Conservation (phyloP, 2,113 vertebrate species). For the Desmodus rotundus region DNA sequence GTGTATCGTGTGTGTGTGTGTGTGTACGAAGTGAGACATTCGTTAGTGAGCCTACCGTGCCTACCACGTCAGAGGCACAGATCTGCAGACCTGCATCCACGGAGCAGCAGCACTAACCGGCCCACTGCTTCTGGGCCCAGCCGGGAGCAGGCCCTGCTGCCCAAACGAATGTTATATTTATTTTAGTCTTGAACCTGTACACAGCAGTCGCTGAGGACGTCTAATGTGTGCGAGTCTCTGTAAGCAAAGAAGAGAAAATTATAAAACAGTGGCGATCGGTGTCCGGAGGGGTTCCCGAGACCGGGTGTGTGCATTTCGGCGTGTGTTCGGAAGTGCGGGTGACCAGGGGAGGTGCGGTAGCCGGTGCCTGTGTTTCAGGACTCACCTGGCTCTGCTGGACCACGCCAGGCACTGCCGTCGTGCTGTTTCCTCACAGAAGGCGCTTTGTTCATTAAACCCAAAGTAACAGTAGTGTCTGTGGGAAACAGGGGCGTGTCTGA, state of each 20-base stretch:
- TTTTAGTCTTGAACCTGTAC: not conserved
- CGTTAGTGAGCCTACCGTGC: not conserved
- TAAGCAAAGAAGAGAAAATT: not conserved
- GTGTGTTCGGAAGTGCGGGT: not conserved
- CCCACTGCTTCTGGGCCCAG: not conserved
- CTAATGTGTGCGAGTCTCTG: not conserved
- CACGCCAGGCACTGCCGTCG: not conserved
- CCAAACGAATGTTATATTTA: not conserved
- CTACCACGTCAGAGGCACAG: not conserved
- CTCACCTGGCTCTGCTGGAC: not conserved
- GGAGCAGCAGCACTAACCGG: not conserved
- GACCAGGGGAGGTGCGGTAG: not conserved
- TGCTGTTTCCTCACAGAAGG: not conserved
- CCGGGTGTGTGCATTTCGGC: not conserved
- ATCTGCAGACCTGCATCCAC: not conserved
- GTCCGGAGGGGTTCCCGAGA: not conserved
- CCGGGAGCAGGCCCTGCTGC: not conserved
- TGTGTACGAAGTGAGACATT: not conserved
- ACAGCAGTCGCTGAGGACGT: not conserved
- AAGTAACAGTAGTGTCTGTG: conserved; percentile 50
- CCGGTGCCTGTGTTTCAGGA: not conserved
- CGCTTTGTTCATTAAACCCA: conserved; percentile 13
- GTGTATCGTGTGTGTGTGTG: not conserved
- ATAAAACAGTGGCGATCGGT: not conserved
- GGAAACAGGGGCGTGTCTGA: conserved; percentile 24